Evolutionary conservation across 1,140 invertebrate genomes (phyloP).

Genomic region (Tyrophagus putrescentiae): DNA sequence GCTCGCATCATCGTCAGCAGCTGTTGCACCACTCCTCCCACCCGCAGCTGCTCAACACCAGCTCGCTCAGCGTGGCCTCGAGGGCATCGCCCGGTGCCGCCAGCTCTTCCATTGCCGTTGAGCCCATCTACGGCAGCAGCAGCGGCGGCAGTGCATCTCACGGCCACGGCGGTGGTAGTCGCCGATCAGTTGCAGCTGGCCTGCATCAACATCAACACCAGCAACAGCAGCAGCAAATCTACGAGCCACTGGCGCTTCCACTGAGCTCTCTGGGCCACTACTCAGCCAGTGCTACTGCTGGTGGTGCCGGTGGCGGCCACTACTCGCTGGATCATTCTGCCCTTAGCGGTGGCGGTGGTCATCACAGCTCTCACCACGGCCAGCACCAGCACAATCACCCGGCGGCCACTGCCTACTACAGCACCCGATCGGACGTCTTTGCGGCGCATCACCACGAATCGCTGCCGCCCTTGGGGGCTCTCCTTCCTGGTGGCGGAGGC

Average conservation of each 20-base stretch:
- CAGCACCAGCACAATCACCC: background rate
- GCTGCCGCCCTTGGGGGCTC: background rate
- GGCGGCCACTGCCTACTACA: background rate
- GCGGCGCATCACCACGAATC: background rate
- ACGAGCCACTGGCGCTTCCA: conserved; percentile 8
- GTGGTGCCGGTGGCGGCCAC: no score
- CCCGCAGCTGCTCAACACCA: conserved; percentile 7
- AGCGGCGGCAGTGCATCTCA: background rate
- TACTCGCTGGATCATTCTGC: no score
- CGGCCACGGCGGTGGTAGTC: background rate
- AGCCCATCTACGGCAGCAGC: background rate
- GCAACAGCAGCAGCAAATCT: background rate
- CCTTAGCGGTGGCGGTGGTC: no score
- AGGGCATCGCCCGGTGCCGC: background rate
- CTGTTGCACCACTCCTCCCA: conserved; percentile 15
- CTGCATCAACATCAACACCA: background rate
- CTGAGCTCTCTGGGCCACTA: background rate
- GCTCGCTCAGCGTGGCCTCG: background rate
- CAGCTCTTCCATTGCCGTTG: no score
- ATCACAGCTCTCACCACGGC: background rate
- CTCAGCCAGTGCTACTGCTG: no score
- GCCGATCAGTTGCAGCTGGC: background rate
- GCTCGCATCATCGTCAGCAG: background rate
- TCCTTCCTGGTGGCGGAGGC: background rate
- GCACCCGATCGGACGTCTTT: conserved; percentile 5